Base-by-base conservation (phyloP, 2,888 invertebrate genomes). In the Nineta flava region DNA sequence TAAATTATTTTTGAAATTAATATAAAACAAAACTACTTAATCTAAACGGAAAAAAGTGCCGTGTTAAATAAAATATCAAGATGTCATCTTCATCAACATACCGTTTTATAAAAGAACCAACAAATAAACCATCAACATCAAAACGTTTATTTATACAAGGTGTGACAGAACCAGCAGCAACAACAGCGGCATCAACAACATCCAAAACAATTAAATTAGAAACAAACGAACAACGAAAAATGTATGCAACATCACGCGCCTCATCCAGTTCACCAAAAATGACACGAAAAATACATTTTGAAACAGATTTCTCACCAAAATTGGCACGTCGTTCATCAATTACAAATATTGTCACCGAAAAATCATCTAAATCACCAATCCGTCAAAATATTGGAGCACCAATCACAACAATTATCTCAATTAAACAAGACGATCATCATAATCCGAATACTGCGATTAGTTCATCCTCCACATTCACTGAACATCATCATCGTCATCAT, bases 101-200 rank as follows among this genome's bases (percentile, higher is more conserved):
- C 66, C 79, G 83, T 64, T 87, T 87, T 68, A 81, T 85, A 55
- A 82, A 83, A 67, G 83, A 84, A 64, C 65, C 63, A 41, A 58
- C 59, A 35, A 53, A 60, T 41, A 58, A 57, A 63, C 62, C 61
- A 53, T 66, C 67, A 58, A 73, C 73, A 59, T 73, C 73, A 60
- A 76, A 76, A 62, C 77, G 86, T 53, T 74, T 87, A 53, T 87
- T 86, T 67, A 80, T 87, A 57, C 83, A 85, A 66, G 85, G 76
- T 57, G 79, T 81, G 65, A 72, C 61, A 42, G 56, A 55, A 16
- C 51, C 57, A 16, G 44, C 53, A 16, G 50, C 57, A 34, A 41
- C 51, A 10, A 40, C 57, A 16, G 44, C 53, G 15, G 50, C 57
- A 34, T 40, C 51, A 10, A 40, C 50, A 16, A 16, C 44, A 1